Evolutionary conservation across 2,888 invertebrate species (phyloP), one percentile per base, ranked within the genome.

Genomic region (Siphlonurus alternatus): DNA sequence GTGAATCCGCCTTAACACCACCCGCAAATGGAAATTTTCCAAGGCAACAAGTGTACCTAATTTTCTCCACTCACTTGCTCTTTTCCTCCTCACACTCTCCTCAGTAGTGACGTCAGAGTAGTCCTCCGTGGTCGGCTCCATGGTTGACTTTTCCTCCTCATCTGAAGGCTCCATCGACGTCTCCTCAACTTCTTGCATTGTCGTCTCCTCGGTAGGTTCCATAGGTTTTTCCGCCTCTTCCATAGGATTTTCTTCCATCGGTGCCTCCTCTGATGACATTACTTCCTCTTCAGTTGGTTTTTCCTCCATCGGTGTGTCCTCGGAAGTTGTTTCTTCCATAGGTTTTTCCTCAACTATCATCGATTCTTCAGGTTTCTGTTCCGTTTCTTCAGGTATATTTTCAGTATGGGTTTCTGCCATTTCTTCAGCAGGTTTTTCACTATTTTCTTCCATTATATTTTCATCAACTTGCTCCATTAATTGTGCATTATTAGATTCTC

Each of bases 181-280:
- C 15, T 38, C 38, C 15, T 38, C 38, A 5, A 38, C 38, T 15
- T 10, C 15, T 38, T 38, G 38, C 38, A 38, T 38, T 15, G 38
- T 38, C 5, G 38, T 38, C 15, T 38, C 38, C 15, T 38, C 7
- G 7, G 15, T 38, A 10, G 15, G 59, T n/a, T 25, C 63, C 1
- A 10, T 51, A 23, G 54, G 59, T 20, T 38, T 60, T 18, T 59
- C 20, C 15, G 64, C 53, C 24, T 61, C 64, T 18, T 64, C 63
- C 15, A 19, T 2, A 15, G 25, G 10, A 10, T 10, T 15, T 10
- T 61, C n/a, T 22, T 25, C 20, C 38, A 22, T n/a, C 22, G 25
- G n/a, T 25, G 24, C 18, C 2, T 61, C 38, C 7, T 25, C 20
- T 15, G 38, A 10, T 10, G 38, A 15, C 15, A 10, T 38, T 38